These are phyloP conservation scores for Clarias magur DNA, from an alignment of 2,113 vertebrate genomes.

Conservation along the genomic window DNA sequence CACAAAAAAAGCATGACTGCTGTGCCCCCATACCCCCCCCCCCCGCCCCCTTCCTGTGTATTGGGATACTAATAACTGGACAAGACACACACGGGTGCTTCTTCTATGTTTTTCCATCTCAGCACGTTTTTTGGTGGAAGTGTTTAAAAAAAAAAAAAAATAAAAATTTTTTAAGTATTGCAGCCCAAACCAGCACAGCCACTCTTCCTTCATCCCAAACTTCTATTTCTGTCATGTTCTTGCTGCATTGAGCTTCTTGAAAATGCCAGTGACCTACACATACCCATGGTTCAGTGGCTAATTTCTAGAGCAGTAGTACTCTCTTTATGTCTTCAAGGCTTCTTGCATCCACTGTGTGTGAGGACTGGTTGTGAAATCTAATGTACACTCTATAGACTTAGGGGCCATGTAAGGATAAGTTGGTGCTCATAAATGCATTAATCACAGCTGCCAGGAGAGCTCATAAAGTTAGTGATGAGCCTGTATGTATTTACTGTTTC, in stretches of 20 bases:
- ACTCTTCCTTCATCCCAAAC: conserved; percentile 49
- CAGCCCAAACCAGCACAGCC: conserved; percentile 31
- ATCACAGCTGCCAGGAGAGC: conserved; percentile 37
- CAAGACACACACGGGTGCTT: conserved; percentile 67
- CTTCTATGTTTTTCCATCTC: conserved; percentile 65
- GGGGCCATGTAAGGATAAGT: conserved; percentile 31
- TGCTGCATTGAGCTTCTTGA: conserved; percentile 62
- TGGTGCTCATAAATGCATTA: conserved; percentile 44
- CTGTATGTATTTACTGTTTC: neutral
- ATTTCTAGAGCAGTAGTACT: conserved; percentile 59
- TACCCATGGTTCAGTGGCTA: conserved; percentile 62
- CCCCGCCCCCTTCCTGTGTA: conserved; percentile 81
- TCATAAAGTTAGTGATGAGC: neutral
- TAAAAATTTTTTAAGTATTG: too few relatives aligned
- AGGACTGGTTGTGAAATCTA: conserved; percentile 25
- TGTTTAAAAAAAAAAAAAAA: too few relatives aligned
- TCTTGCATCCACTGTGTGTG: conserved; percentile 8
- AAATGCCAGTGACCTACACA: conserved; percentile 66
- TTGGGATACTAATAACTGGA: conserved; percentile 88
- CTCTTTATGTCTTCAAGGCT: conserved; percentile 26
- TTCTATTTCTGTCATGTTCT: conserved; percentile 63
- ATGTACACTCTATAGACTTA: conserved; percentile 43
- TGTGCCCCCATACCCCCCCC: conserved; percentile 80
- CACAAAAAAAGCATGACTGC: conserved; percentile 91
- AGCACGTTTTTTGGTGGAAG: conserved; percentile 65